Percentiles rank a stretch among this genome's conserved stretches.
phyloP scores from a whole-genome alignment of 2,888 invertebrate species.

The Alloplasta piceator region DNA sequence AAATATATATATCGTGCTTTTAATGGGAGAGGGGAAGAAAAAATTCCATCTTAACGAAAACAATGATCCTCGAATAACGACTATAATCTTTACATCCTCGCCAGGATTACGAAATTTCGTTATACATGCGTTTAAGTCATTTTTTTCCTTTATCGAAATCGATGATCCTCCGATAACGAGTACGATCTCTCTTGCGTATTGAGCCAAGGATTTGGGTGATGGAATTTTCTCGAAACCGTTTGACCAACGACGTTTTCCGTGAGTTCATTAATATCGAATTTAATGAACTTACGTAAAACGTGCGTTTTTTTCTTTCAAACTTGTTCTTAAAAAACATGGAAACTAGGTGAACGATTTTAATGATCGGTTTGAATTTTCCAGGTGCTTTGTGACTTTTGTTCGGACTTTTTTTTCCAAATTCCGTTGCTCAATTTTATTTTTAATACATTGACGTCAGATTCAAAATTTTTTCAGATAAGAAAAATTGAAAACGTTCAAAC shows the following conservation, averaged over 20 bases:
- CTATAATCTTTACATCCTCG: slow-evolving; percentile 15
- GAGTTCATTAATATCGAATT: neutral
- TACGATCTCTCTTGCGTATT: slow-evolving; percentile 42
- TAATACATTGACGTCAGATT: no score
- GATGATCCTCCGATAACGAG: slow-evolving; percentile 70
- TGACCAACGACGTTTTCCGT: neutral
- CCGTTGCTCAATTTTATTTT: no score
- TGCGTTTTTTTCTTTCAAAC: no score
- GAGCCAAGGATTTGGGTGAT: neutral
- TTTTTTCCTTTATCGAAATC: neutral
- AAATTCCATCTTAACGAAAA: neutral
- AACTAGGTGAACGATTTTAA: no score
- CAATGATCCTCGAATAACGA: slow-evolving; percentile 70
- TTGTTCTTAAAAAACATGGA: no score
- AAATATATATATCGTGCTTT: neutral
- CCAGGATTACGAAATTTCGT: no score
- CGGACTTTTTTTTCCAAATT: no score
- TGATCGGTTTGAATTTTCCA: no score
- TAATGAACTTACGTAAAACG: neutral
- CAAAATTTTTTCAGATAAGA: no score
- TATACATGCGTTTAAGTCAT: no score
- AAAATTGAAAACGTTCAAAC: no score
- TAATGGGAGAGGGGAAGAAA: neutral
- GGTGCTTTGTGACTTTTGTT: no score
- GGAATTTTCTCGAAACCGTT: neutral